These are phyloP conservation scores for Eciton burchellii DNA, from an alignment of 1,140 invertebrate genomes.

Conservation along the genomic window DNA sequence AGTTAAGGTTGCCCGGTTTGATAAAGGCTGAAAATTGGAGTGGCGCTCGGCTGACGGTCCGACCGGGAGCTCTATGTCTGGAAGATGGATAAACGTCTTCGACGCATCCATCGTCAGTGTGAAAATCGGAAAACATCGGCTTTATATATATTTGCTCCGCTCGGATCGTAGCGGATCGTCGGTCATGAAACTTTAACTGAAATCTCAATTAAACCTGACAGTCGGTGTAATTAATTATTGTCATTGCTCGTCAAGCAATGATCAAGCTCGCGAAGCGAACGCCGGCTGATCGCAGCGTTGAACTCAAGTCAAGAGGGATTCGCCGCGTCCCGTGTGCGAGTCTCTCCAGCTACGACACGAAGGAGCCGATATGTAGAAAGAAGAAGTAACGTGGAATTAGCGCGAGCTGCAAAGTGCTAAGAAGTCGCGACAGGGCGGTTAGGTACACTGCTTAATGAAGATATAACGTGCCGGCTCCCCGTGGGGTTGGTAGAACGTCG, in stretches of 20 bases:
- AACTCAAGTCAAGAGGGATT: too few species aligned
- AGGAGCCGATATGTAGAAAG: constrained; percentile 68
- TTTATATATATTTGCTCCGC: not conserved
- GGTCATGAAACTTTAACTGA: not conserved
- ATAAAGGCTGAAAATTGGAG: constrained; percentile 6
- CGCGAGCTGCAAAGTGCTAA: constrained; percentile 70
- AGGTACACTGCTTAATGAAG: constrained; percentile 80
- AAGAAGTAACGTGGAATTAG: constrained; percentile 72
- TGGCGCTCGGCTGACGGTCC: not conserved
- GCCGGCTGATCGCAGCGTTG: too few species aligned
- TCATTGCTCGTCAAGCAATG: too few species aligned
- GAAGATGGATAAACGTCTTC: not conserved
- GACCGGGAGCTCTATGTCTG: not conserved
- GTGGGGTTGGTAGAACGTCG: constrained; percentile 73
- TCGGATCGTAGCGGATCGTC: not conserved
- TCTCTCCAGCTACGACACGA: too few species aligned
- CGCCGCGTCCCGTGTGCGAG: too few species aligned
- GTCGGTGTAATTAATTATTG: too few species aligned
- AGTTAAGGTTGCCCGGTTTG: constrained; percentile 32
- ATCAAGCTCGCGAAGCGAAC: too few species aligned
- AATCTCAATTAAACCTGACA: too few species aligned
- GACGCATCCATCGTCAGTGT: not conserved
- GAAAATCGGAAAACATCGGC: not conserved
- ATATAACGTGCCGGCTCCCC: constrained; percentile 79
- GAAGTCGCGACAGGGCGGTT: constrained; percentile 74